Evolutionary conservation across 2,888 invertebrate genomes (phyloP).

Genomic region (Auanema freiburgensis): DNA sequence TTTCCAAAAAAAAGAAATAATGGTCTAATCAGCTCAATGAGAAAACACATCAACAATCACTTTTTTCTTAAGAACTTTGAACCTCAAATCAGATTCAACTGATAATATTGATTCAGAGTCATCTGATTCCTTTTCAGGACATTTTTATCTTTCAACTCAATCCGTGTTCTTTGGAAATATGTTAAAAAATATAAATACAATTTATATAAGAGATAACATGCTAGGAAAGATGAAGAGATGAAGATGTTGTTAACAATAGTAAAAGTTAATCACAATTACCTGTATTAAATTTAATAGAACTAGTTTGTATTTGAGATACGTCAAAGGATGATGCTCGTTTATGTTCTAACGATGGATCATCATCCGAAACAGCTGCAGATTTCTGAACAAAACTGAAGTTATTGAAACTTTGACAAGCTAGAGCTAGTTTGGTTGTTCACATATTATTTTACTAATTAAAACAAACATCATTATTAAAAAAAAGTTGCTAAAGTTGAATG

Average conservation of each 20-base stretch:
- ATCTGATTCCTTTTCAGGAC: too few species aligned
- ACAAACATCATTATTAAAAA: background rate
- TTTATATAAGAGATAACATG: background rate
- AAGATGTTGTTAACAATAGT: background rate
- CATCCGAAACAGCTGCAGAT: slow-evolving; percentile 40
- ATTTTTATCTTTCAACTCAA: too few species aligned
- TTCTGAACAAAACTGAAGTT: slow-evolving; percentile 17
- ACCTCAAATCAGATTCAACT: too few species aligned
- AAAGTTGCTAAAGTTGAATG: too few species aligned
- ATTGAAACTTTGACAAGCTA: background rate
- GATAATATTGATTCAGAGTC: too few species aligned
- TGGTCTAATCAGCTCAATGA: too few species aligned
- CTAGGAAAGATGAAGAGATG: background rate
- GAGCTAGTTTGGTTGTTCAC: background rate
- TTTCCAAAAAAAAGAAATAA: too few species aligned
- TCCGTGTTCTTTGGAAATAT: too few species aligned
- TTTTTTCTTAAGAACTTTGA: too few species aligned
- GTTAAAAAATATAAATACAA: too few species aligned
- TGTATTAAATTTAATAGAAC: slow-evolving; percentile 11
- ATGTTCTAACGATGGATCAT: slow-evolving; percentile 26
- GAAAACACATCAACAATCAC: too few species aligned
- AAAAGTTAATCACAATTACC: too few species aligned
- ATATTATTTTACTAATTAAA: background rate
- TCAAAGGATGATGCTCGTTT: slow-evolving; percentile 37
- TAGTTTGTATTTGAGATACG: slow-evolving; percentile 21